phyloP scores from a whole-genome alignment of 2,797 vertebrate species.

The Poeciliopsis infans region DNA sequence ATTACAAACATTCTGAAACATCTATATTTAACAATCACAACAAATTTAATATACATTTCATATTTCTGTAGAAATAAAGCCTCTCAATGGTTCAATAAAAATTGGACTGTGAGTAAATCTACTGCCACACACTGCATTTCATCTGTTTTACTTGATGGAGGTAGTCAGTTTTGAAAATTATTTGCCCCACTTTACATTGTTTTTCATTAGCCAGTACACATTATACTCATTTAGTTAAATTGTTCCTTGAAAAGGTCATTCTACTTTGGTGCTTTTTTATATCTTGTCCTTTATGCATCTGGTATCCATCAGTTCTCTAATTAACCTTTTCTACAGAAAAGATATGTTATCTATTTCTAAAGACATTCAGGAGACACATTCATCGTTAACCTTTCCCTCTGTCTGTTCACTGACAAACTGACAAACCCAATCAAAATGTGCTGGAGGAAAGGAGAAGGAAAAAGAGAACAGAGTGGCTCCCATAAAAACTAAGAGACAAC shows the following conservation, averaged over 20 bases:
- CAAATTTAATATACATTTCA: too few relatives aligned
- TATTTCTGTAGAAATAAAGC: background rate
- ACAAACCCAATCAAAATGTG: constrained; percentile 58
- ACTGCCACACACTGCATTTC: constrained; percentile 26
- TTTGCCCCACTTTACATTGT: constrained; percentile 12
- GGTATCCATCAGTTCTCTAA: constrained; percentile 49
- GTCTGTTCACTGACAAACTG: constrained; percentile 43
- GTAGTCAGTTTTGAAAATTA: constrained; percentile 7
- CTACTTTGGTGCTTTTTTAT: constrained; percentile 13
- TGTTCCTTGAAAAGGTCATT: constrained; percentile 8
- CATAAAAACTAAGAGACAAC: constrained; percentile 59
- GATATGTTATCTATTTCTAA: constrained; percentile 56
- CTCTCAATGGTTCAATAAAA: constrained; percentile 27
- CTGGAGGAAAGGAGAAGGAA: constrained; percentile 31
- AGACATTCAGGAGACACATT: constrained; percentile 42
- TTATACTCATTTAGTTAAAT: constrained; percentile 13
- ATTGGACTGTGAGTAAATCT: constrained; percentile 3
- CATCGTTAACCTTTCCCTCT: constrained; percentile 31
- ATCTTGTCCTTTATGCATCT: constrained; percentile 55
- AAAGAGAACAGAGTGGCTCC: constrained; percentile 25
- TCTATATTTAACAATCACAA: too few relatives aligned
- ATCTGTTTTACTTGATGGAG: constrained; percentile 13
- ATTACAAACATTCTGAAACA: too few relatives aligned
- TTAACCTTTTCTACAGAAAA: constrained; percentile 60
- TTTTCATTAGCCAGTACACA: constrained; percentile 15